Evolutionary conservation across 1,140 invertebrate species (phyloP).

Genomic region (Orchesella cincta): DNA sequence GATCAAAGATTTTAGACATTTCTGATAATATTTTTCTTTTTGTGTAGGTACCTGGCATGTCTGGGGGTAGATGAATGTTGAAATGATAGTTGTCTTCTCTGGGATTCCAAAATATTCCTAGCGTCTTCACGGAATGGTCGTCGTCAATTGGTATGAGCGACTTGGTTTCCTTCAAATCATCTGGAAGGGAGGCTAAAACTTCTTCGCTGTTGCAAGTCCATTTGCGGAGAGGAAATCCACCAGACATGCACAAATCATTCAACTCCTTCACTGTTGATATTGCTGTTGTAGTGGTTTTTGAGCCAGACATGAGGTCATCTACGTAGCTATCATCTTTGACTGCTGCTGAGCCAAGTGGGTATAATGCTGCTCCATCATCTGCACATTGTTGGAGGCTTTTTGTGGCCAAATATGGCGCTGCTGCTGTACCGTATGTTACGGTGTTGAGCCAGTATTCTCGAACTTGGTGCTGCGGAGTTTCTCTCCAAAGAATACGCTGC

Average conservation of each 20-base stretch:
- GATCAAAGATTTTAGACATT: constrained; percentile 56
- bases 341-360: not conserved
- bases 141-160: not conserved
- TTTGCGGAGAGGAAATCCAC: not conserved
- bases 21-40: constrained; percentile 53
- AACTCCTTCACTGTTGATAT: constrained; percentile 2
- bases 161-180: not conserved
- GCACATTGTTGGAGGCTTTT: constrained; percentile 24
- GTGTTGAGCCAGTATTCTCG: constrained; percentile 51
- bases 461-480: constrained; percentile 39
- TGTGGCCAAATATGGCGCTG: constrained; percentile 14
- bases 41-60: constrained; percentile 36
- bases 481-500: constrained; percentile 45
- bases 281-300: constrained; percentile 22
- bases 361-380: not conserved
- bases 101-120: constrained; percentile 33
- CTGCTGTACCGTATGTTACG: constrained; percentile 32
- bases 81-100: not conserved
- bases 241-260: constrained; percentile 19
- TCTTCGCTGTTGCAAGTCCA: not conserved
- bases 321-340: not conserved
- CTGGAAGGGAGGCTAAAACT: not conserved
- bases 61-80: not conserved
- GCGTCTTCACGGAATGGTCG: not conserved
- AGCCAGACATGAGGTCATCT: constrained; percentile 31